A percentile compares a stretch with the other conserved stretches of the same genome.
Evolutionary conservation across 2,888 invertebrate species (phyloP).

Genomic region (Spodoptera picta): DNA sequence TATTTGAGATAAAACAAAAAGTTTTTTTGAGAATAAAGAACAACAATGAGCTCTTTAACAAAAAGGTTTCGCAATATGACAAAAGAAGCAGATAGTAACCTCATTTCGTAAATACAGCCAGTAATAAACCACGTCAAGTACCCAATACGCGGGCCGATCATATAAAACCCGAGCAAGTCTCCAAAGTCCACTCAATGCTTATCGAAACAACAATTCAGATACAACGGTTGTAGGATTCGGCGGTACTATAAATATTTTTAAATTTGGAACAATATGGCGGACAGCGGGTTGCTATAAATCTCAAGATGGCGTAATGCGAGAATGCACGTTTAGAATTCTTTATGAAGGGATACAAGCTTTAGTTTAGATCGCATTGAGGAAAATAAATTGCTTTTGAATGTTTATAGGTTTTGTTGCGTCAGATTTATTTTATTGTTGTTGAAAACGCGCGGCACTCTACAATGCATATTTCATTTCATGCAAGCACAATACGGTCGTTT

Average conservation of each 20-base stretch:
- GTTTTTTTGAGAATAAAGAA: neutral
- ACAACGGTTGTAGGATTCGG: slow-evolving; percentile 68
- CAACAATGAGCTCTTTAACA: neutral
- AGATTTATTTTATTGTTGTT: slow-evolving; percentile 51
- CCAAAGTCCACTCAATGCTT: slow-evolving; percentile 69
- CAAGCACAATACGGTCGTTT: slow-evolving; percentile 36
- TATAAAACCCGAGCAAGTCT: slow-evolving; percentile 72
- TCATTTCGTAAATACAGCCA: slow-evolving; percentile 18
- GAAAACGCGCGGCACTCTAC: slow-evolving; percentile 39
- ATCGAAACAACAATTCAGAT: slow-evolving; percentile 64
- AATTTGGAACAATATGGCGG: slow-evolving; percentile 87
- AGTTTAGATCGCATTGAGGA: slow-evolving; percentile 68
- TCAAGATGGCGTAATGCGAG: slow-evolving; percentile 85
- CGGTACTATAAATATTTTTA: slow-evolving; percentile 82
- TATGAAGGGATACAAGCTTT: slow-evolving; percentile 80
- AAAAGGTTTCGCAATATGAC: neutral
- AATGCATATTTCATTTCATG: slow-evolving; percentile 44
- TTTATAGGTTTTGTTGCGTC: slow-evolving; percentile 58
- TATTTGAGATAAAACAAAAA: slow-evolving; percentile 16
- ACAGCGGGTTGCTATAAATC: slow-evolving; percentile 86
- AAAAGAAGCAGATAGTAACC: slow-evolving; percentile 18
- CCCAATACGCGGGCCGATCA: slow-evolving; percentile 61
- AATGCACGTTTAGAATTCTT: slow-evolving; percentile 83
- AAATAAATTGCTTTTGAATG: slow-evolving; percentile 71
- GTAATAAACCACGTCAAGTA: slow-evolving; percentile 50